Percentiles rank a stretch among this genome's conserved stretches.
Conservation (phyloP, 2,113 vertebrate genomes). For the Oxyruncus cristatus region DNA sequence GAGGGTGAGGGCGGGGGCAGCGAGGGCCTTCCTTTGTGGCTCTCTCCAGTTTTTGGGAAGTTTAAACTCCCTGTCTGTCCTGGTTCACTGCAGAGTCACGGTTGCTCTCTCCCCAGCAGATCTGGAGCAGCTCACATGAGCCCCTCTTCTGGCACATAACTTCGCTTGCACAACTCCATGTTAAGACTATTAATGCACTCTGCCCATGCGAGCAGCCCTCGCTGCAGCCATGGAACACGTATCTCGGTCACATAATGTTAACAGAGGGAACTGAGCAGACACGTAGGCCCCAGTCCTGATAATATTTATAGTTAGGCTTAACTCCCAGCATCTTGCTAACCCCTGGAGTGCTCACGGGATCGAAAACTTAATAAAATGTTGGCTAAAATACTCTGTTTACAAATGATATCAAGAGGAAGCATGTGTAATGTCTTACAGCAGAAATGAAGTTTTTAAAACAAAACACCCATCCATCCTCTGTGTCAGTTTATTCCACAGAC, state of each 20-base stretch:
- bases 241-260: neutral
- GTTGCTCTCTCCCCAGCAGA: neutral
- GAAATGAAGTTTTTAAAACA: neutral
- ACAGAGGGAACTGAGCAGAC: neutral
- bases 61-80: neutral
- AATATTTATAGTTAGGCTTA: slow-evolving; percentile 24
- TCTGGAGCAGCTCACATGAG: neutral
- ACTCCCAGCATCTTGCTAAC: slow-evolving; percentile 7
- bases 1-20: neutral
- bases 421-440: neutral
- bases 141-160: neutral
- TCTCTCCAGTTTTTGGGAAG: neutral
- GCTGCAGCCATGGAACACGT: neutral
- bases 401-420: neutral
- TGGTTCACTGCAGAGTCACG: neutral
- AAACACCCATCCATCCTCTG: neutral
- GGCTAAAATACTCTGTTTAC: slow-evolving; percentile 20
- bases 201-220: neutral
- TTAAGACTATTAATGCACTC: neutral
- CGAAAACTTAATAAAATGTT: neutral
- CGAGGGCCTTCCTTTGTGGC: neutral
- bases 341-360: neutral
- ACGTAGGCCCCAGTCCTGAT: neutral
- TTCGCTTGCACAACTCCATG: neutral
- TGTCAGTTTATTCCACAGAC: neutral